Evolutionary conservation across 2,888 invertebrate genomes (phyloP).

Genomic region (Acanthosepion lycidas): DNA sequence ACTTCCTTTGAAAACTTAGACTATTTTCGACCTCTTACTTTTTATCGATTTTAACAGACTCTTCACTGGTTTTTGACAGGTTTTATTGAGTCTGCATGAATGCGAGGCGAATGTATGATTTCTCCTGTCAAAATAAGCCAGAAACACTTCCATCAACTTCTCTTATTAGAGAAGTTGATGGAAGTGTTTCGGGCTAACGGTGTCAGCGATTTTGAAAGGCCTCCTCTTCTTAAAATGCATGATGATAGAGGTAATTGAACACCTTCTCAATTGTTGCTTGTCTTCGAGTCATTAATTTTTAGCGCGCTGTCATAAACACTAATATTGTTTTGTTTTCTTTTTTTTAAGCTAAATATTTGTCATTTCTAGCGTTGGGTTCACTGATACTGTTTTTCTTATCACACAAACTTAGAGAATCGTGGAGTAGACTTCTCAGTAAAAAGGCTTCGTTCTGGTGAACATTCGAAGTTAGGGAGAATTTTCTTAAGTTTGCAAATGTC

Average conservation of each 20-base stretch:
- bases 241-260: background rate
- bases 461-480: background rate
- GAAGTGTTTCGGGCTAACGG: background rate
- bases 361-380: too few species aligned
- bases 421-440: too few species aligned
- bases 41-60: background rate
- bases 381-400: too few species aligned
- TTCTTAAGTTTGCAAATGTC: background rate
- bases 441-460: too few species aligned
- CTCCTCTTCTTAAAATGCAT: background rate
- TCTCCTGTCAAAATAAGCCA: background rate
- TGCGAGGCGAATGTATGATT: background rate
- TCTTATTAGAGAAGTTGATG: background rate
- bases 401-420: too few species aligned
- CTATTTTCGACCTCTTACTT: background rate
- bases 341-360: background rate
- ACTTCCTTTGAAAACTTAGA: background rate
- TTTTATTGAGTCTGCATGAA: background rate
- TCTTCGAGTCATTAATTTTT: slow-evolving; percentile 6
- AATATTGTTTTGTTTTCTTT: background rate
- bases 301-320: slow-evolving; percentile 2
- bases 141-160: background rate
- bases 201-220: slow-evolving; percentile 1
- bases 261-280: slow-evolving; percentile 2
- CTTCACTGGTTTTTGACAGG: background rate